These are phyloP conservation scores for Felis catus DNA, from an alignment of 2,113 vertebrate genomes.

Conservation along the genomic window F.catus_Fca126_mat1.0 CM031424.1:61301501-61302000, in stretches of 20 bases:
- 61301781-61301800: background rate
- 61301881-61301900: background rate
- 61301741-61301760: background rate
- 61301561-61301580: background rate
- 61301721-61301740: background rate
- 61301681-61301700: slow-evolving; percentile 70
- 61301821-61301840: background rate
- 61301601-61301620: slow-evolving; percentile 56
- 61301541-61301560: background rate
- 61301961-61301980: background rate
- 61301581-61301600: slow-evolving; percentile 52
- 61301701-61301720: slow-evolving; percentile 79
- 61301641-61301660: slow-evolving; percentile 54
- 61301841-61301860: slow-evolving; percentile 13
- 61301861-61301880: background rate
- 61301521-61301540: slow-evolving; percentile 35
- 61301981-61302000: background rate
- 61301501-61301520: slow-evolving; percentile 56
- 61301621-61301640: slow-evolving; percentile 45
- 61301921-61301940: background rate
- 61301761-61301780: background rate
- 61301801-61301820: background rate
- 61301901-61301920: background rate
- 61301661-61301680: slow-evolving; percentile 64
- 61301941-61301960: background rate